A percentile compares a stretch with the other conserved stretches of the same genome.
Conservation (phyloP, 2,888 invertebrate species). For the Leucoptera coffeella region DNA sequence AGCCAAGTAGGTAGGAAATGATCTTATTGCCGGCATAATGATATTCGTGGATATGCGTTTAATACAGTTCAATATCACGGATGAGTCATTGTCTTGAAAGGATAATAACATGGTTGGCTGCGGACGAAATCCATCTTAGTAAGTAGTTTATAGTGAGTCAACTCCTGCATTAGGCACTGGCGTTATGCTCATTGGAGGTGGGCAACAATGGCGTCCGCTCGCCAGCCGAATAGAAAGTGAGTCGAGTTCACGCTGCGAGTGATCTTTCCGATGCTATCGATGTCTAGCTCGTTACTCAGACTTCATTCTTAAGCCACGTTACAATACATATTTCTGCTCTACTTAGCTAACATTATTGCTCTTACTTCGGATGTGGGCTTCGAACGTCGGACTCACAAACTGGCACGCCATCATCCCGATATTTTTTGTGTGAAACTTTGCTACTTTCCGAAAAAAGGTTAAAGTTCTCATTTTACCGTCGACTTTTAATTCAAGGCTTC, state of each 20-base stretch:
- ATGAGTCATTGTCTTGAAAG: slow-evolving; percentile 1
- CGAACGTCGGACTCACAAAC: no score
- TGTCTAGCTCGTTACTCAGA: slow-evolving; percentile 27
- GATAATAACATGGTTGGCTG: slow-evolving; percentile 3
- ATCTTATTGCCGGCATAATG: no score
- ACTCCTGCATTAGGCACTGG: no score
- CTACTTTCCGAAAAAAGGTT: slow-evolving; percentile 16
- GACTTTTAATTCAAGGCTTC: slow-evolving; percentile 32
- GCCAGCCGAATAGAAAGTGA: slow-evolving; percentile 35
- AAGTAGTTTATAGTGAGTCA: slow-evolving; percentile 7
- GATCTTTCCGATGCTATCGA: slow-evolving; percentile 37
- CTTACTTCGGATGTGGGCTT: no score
- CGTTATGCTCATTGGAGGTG: slow-evolving; percentile 32
- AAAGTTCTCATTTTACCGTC: slow-evolving; percentile 21
- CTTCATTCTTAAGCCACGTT: slow-evolving; percentile 27
- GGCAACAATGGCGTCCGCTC: slow-evolving; percentile 25
- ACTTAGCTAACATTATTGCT: no score
- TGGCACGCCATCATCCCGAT: no score
- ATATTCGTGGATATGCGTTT: no score
- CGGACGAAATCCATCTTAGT: slow-evolving; percentile 4
- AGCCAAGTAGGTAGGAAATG: no score
- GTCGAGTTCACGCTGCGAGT: slow-evolving; percentile 26
- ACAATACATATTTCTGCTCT: slow-evolving; percentile 22
- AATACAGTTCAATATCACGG: no score
- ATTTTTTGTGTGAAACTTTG: no score